phyloP scores from a whole-genome alignment of 2,888 invertebrate species.

The Eilema griseolum region DNA sequence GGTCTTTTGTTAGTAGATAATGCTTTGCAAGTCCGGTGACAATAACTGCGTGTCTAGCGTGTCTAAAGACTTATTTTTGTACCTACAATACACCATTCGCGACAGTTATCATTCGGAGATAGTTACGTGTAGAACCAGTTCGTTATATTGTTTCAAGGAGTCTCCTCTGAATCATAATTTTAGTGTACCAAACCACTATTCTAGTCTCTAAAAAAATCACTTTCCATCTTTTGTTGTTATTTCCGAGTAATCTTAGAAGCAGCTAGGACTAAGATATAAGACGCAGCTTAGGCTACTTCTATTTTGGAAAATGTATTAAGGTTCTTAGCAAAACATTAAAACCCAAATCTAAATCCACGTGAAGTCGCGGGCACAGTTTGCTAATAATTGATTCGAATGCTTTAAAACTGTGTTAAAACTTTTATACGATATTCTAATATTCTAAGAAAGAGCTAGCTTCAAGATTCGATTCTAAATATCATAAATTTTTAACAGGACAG shows the following conservation, averaged over 20 bases:
- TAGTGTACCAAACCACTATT: neutral
- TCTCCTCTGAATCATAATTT: neutral
- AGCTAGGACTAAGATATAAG: too few relatives aligned
- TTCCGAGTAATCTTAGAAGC: too few relatives aligned
- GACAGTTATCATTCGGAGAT: conserved; percentile 28
- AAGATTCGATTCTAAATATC: conserved; percentile 7
- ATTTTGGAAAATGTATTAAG: too few relatives aligned
- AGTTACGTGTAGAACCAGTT: neutral
- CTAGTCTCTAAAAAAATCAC: neutral
- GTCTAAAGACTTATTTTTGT: conserved; percentile 50
- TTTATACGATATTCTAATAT: conserved; percentile 9
- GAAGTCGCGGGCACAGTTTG: neutral
- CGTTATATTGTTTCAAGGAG: neutral
- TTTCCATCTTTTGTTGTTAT: too few relatives aligned
- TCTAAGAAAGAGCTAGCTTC: neutral
- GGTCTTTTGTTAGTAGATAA: conserved; percentile 57
- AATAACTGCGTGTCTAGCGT: conserved; percentile 47
- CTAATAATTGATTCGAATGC: neutral
- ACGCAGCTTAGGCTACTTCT: too few relatives aligned
- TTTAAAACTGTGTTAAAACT: too few relatives aligned
- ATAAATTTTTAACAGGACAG: conserved; percentile 83
- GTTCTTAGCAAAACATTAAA: neutral
- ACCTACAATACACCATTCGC: conserved; percentile 47
- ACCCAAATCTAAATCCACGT: neutral
- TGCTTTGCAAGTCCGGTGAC: conserved; percentile 52